A percentile compares a stretch with the other conserved stretches of the same genome.
phyloP scores from a whole-genome alignment of 2,888 invertebrate genomes.

The Carpatolechia fugitivella region DNA sequence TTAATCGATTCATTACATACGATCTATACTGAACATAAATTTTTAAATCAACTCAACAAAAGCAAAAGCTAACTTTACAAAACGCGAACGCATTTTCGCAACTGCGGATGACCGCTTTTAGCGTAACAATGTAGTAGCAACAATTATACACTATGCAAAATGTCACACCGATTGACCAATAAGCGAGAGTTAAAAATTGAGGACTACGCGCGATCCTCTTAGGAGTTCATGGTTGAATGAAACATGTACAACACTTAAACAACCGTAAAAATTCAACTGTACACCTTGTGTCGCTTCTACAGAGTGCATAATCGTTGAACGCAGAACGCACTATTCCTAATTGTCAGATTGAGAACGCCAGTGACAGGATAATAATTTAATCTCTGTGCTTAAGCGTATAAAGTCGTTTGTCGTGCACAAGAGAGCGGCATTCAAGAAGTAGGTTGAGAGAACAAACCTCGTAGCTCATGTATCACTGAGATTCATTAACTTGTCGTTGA shows the following conservation, averaged over 20 bases:
- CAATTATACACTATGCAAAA: slow-evolving; percentile 46
- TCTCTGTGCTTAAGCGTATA: slow-evolving; percentile 54
- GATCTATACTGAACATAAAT: background rate
- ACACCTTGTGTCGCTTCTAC: slow-evolving; percentile 39
- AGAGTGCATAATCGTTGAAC: slow-evolving; percentile 54
- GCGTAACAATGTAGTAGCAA: slow-evolving; percentile 50
- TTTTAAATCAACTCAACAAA: slow-evolving; percentile 1
- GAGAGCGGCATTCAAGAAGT: slow-evolving; percentile 67
- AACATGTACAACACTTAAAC: slow-evolving; percentile 66
- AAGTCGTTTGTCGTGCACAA: slow-evolving; percentile 56
- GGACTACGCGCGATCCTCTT: slow-evolving; percentile 68
- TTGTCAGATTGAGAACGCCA: slow-evolving; percentile 69
- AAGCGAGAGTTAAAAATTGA: slow-evolving; percentile 76
- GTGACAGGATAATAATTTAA: slow-evolving; percentile 54
- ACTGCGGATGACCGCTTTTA: slow-evolving; percentile 33
- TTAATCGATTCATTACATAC: too few species aligned
- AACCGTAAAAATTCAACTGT: slow-evolving; percentile 37
- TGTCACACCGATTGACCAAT: slow-evolving; percentile 74
- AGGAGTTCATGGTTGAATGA: slow-evolving; percentile 76
- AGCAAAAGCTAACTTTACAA: background rate
- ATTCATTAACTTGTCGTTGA: slow-evolving; percentile 49
- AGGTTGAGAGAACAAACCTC: slow-evolving; percentile 76
- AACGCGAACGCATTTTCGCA: slow-evolving; percentile 34
- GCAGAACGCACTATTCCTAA: slow-evolving; percentile 58
- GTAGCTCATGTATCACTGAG: slow-evolving; percentile 72